Percentiles rank a stretch among this genome's conserved stretches.
Evolutionary conservation across 2,888 invertebrate genomes (phyloP).

Genomic region (Dolomedes plantarius): DNA sequence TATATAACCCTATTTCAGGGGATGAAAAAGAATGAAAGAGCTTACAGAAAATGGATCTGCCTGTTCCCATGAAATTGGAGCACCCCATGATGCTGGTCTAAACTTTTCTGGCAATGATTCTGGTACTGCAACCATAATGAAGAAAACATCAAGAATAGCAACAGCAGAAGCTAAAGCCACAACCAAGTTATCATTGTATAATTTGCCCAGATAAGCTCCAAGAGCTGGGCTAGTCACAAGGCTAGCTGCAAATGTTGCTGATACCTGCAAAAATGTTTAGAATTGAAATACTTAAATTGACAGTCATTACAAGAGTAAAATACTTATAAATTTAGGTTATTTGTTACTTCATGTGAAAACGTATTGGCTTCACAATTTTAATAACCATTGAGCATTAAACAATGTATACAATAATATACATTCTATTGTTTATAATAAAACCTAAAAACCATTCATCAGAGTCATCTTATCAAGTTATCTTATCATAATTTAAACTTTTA

Average conservation of each 20-base stretch:
- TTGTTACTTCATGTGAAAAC: too few species aligned
- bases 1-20: too few species aligned
- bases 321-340: neutral
- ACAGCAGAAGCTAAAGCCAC: constrained; percentile 96
- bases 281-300: too few species aligned
- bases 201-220: constrained; percentile 82
- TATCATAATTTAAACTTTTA: too few species aligned
- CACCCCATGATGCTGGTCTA: constrained; percentile 86
- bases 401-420: too few species aligned
- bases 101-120: constrained; percentile 98
- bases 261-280: constrained; percentile 81
- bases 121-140: constrained; percentile 97
- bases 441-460: too few species aligned
- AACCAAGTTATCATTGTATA: constrained; percentile 88
- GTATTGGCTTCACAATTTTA: too few species aligned
- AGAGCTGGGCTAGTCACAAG: constrained; percentile 98
- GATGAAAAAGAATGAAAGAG: too few species aligned
- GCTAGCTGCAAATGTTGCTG: constrained; percentile 99
- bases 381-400: too few species aligned
- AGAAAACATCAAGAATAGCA: constrained; percentile 96
- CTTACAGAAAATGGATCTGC: constrained; percentile 96
- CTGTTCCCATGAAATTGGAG: constrained; percentile 95
- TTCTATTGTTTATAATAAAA: too few species aligned
- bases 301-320: too few species aligned
- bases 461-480: too few species aligned